These are phyloP conservation scores for Sebastiscus tertius DNA, from an alignment of 2,797 vertebrate genomes.

Conservation along the genomic window DNA sequence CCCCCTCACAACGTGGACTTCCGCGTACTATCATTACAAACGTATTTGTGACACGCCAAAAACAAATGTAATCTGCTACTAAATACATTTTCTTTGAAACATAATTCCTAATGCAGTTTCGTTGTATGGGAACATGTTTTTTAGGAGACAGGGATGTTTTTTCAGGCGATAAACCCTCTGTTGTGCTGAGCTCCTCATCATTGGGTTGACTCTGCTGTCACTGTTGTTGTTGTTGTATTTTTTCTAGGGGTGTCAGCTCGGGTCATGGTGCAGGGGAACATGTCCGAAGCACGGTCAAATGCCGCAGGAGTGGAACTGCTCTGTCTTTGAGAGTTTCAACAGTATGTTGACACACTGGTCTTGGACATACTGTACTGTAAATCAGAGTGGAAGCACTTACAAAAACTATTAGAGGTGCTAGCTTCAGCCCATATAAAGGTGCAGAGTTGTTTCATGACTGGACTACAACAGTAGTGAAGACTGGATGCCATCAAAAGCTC, in stretches of 20 bases:
- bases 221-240: background rate
- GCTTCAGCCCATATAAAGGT: background rate
- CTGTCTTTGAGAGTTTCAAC: slow-evolving; percentile 13
- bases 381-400: slow-evolving; percentile 17
- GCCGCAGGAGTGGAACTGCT: slow-evolving; percentile 13
- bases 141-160: background rate
- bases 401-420: slow-evolving; percentile 6
- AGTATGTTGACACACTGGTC: slow-evolving; percentile 9
- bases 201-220: slow-evolving; percentile 20
- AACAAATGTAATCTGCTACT: no score
- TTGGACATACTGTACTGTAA: slow-evolving; percentile 1
- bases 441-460: background rate
- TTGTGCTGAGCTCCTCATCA: slow-evolving; percentile 15
- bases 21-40: no score
- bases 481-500: background rate
- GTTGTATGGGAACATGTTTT: no score
- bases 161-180: background rate
- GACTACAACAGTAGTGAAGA: background rate
- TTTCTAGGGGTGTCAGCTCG: slow-evolving; percentile 25
- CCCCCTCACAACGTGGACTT: no score
- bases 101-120: background rate
- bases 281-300: slow-evolving; percentile 16
- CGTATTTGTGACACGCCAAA: no score
- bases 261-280: slow-evolving; percentile 35
- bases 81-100: background rate